Evolutionary conservation across 2,797 vertebrate genomes (phyloP), one percentile per base, ranked within the genome.

Genomic region (Loriculus beryllinus): DNA sequence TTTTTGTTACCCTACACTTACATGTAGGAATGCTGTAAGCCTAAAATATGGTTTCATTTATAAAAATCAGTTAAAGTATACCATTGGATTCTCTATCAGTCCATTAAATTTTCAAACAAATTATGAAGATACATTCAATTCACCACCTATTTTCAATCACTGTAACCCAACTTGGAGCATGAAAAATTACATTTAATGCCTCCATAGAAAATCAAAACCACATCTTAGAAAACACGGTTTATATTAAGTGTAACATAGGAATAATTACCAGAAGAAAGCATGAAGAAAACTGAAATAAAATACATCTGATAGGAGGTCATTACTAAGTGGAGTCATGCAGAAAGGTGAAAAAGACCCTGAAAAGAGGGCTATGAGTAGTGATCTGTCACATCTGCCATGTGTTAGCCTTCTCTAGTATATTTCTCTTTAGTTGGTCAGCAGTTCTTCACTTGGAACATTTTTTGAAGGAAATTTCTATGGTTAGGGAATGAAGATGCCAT

Each of bases 201-300:
- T 71, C 69, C 19, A 72, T 3, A 43, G 35, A 82, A 82, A 78
- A 56, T 47, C 10, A 77, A 87, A 89, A 19, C 3, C 3, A n/a
- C 1, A 1, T 35, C 13, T 86, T 59, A 22, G 39, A 90, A 93
- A 82, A 52, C 0, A 0, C 33, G 6, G 14, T 9, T 74, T 69
- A 31, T 42, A 37, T n/a, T 48, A 88, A 18, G 59, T 9, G 37
- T 22, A 79, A 51, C 15, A 84, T 2, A 31, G 11, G 4, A 40
- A 56, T 42, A 77, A 70, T 42, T 79, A 54, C 23, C 37, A 82
- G 28, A 69, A 67, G 31, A 77, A 83, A 79, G 14, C n/a, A 68
- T 7, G 39, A 82, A 52, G 33, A 88, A 22, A 14, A 62, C 7
- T 43, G 43, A 90, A 84, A 78, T 59, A 35, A 90, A 89, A 35